Percentiles rank a stretch among this genome's conserved stretches.
Evolutionary conservation across 2,888 invertebrate genomes (phyloP).

Genomic region (Abrostola tripartita): DNA sequence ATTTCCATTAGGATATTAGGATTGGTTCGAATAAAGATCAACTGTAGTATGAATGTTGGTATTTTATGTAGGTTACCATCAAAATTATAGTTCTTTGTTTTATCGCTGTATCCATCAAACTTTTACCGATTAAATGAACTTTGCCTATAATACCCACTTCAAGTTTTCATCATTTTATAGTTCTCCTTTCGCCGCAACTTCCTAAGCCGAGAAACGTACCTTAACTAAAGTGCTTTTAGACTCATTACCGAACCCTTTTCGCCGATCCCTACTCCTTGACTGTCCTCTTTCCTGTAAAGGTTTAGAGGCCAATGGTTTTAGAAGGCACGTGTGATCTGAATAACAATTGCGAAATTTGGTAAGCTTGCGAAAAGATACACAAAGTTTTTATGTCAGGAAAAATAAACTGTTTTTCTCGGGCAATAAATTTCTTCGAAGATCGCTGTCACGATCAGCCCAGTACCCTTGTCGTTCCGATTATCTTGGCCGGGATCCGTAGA

Average conservation of each 20-base stretch:
- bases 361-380: constrained; percentile 36
- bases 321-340: constrained; percentile 53
- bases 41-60: too few relatives aligned
- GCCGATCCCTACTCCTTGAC: constrained; percentile 39
- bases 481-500: constrained; percentile 61
- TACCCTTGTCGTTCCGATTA: constrained; percentile 62
- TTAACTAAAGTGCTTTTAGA: constrained; percentile 59
- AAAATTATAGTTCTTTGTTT: constrained; percentile 11
- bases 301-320: constrained; percentile 55
- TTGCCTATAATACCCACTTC: constrained; percentile 17
- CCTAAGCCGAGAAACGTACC: constrained; percentile 54
- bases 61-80: not conserved
- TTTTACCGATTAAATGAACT: constrained; percentile 22
- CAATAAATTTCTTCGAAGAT: constrained; percentile 59
- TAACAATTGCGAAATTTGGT: constrained; percentile 40
- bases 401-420: constrained; percentile 39
- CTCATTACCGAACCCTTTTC: constrained; percentile 58
- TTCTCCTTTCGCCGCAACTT: constrained; percentile 39
- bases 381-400: constrained; percentile 37
- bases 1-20: too few relatives aligned
- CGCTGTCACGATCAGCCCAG: constrained; percentile 60
- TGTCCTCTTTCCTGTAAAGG: constrained; percentile 47
- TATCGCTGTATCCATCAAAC: constrained; percentile 14
- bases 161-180: constrained; percentile 41
- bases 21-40: too few relatives aligned